Conservation (phyloP, 2,797 vertebrate genomes). For the Enteromius anoplus region DNA sequence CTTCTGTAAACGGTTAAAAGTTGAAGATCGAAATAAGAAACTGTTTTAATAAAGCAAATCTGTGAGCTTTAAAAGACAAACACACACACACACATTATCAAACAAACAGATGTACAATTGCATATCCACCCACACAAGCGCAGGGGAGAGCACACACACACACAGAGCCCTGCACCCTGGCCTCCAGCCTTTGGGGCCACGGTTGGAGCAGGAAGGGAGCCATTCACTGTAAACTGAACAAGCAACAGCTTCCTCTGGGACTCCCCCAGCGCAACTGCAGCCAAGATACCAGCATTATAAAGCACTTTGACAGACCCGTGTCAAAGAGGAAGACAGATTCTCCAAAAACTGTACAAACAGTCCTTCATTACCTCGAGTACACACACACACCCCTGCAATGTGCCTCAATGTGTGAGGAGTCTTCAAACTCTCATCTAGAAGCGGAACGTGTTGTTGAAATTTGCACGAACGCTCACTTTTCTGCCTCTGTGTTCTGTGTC, state of each 20-base stretch:
- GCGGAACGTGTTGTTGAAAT: conserved; percentile 60
- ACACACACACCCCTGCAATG: conserved; percentile 18
- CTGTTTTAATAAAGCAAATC: conserved; percentile 41
- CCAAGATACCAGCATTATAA: conserved; percentile 76
- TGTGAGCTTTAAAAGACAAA: conserved; percentile 28
- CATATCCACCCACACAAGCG: conserved; percentile 55
- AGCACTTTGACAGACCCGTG: conserved; percentile 70
- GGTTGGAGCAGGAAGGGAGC: conserved; percentile 78
- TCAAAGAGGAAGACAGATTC: conserved; percentile 63
- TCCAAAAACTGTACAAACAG: conserved; percentile 62
- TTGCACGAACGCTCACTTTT: conserved; percentile 40
- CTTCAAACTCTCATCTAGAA: conserved; percentile 56
- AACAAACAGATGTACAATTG: conserved; percentile 56
- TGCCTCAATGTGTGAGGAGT: conserved; percentile 20
- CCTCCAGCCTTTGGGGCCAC: conserved; percentile 74
- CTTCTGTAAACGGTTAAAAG: conserved; percentile 39
- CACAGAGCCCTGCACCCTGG: conserved; percentile 56
- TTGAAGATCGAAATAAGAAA: conserved; percentile 20
- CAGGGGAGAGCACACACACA: conserved; percentile 52
- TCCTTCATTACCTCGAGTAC: conserved; percentile 69
- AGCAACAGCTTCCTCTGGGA: conserved; percentile 80
- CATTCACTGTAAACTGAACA: conserved; percentile 83
- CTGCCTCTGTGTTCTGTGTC: conserved; percentile 5
- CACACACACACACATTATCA: conserved; percentile 42
- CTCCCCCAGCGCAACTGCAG: conserved; percentile 74